phyloP scores from a whole-genome alignment of 2,888 invertebrate genomes.

The Eristalinus aeneus region DNA sequence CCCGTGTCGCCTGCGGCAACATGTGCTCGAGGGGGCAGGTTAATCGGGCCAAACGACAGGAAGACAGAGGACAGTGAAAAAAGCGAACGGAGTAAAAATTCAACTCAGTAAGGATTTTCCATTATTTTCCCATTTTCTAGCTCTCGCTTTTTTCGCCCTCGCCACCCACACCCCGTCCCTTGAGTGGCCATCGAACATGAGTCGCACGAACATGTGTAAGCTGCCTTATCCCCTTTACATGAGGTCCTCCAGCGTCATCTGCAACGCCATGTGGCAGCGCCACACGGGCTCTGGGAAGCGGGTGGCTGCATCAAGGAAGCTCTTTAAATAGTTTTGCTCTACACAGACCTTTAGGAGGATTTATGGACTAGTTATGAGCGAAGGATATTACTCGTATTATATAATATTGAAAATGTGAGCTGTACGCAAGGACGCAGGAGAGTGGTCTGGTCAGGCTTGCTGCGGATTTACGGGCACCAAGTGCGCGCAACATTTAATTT shows the following conservation, averaged over 20 bases:
- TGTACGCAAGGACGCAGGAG: background rate
- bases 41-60: slow-evolving; percentile 46
- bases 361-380: slow-evolving; percentile 62
- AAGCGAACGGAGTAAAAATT: slow-evolving; percentile 18
- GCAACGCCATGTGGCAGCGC: background rate
- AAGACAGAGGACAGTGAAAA: background rate
- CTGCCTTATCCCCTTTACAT: slow-evolving; percentile 26
- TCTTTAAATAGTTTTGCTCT: slow-evolving; percentile 59
- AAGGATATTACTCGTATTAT: slow-evolving; percentile 50
- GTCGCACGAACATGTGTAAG: slow-evolving; percentile 52
- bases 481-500: slow-evolving; percentile 41
- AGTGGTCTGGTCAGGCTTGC: slow-evolving; percentile 28
- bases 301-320: slow-evolving; percentile 15
- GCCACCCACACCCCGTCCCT: background rate
- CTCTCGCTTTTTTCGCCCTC: background rate
- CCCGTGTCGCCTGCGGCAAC: slow-evolving; percentile 25
- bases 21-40: slow-evolving; percentile 33
- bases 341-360: slow-evolving; percentile 57
- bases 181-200: background rate
- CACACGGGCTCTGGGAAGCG: background rate
- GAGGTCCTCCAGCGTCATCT: slow-evolving; percentile 25
- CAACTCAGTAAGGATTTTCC: slow-evolving; percentile 15
- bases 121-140: slow-evolving; percentile 48
- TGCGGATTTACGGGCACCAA: slow-evolving; percentile 38
- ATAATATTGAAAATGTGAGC: slow-evolving; percentile 48